Evolutionary conservation across 2,113 vertebrate genomes (phyloP), one percentile per base, ranked within the genome.

Genomic region (Tiliqua scincoides): DNA sequence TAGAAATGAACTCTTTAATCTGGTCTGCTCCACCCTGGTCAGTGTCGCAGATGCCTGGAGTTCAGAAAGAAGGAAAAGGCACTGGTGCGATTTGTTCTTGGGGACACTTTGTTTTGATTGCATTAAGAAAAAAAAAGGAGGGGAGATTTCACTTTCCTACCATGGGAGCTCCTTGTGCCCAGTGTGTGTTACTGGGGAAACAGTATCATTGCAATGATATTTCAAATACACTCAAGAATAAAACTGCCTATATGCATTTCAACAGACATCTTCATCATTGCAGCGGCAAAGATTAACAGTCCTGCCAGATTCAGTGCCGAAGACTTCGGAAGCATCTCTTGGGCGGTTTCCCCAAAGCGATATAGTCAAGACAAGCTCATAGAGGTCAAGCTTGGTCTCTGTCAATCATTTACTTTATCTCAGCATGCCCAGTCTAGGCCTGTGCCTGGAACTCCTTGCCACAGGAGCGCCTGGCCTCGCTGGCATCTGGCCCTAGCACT

Each of bases 1-100:
- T 11, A 84, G 91, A 79, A 89, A 92, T 92, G 89, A 87, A 92
- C 88, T 59, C 88, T 84, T n/a, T 95, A 89, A 93, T 92, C 88
- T 70, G 4, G 21, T 88, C 83, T 89, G 77, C 80, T 86, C 85
- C 18, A 10, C 23, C 81, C 48, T 87, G 54, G 11, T 30, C 10
- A 7, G 18, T 4, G 4, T 48, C 5, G 65, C 21, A 40, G 6
- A 48, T 30, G 52, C 63, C 30, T n/a, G n/a, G n/a, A n/a, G n/a
- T n/a, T n/a, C n/a, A n/a, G n/a, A n/a, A n/a, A n/a, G 52, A 2
- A 37, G 37, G 32, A 21, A 37, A 57, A 21, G 9, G n/a, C 12
- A 10, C 61, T 10, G 11, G 7, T 7, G 18, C 37, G 59, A 18
- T 61, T 27, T 12, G 2, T 40, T 71, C 68, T 40, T 10, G 57